Evolutionary conservation across 2,113 vertebrate species (phyloP), one percentile per base, ranked within the genome.

Genomic region (Prietella phreatophila): DNA sequence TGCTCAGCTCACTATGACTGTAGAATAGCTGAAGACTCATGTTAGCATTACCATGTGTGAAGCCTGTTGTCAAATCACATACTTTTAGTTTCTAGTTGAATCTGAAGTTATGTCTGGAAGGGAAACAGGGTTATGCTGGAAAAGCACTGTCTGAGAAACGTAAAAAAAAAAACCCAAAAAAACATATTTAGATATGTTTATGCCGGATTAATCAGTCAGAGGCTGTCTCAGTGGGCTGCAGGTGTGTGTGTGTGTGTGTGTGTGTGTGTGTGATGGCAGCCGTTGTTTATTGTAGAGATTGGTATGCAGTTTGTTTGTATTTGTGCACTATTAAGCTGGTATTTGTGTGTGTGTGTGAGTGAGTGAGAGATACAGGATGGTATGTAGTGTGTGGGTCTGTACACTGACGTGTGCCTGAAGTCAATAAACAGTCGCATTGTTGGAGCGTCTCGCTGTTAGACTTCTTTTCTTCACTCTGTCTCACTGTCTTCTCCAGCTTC

Each of bases 341-440:
- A 63, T 79, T 33, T 85, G 22, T 88, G 71, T 85, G 83, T 88
- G 73, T 85, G 58, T 79, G 14, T 78, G 67, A 53, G 67, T 83
- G 73, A 56, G 78, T 0, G 14, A 58, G 78, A 82, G 80, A 39
- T 33, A 69, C 87, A 53, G 90, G 56, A 85, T 91, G 91, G 88
- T 88, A 90, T 91, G 84, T 85, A 60, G 79, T 47, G 87, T 91
- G 90, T 91, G 90, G 90, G 90, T 88, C 86, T 87, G 73, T 84
- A 63, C 75, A 80, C 42, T 89, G 90, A 85, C 85, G 86, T 91
- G 50, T 87, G 69, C 86, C 90, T 85, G 82, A 81, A 88, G 85
- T 87, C 88, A 90, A 91, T 90, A 92, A 91, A 87, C 91, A 89
- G 89, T 89, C 56, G 89, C 83, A 89, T 89, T 88, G 88, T 91